A percentile compares a stretch with the other conserved stretches of the same genome.
phyloP scores from a whole-genome alignment of 2,797 vertebrate genomes.

The Taenioides sp. region DNA sequence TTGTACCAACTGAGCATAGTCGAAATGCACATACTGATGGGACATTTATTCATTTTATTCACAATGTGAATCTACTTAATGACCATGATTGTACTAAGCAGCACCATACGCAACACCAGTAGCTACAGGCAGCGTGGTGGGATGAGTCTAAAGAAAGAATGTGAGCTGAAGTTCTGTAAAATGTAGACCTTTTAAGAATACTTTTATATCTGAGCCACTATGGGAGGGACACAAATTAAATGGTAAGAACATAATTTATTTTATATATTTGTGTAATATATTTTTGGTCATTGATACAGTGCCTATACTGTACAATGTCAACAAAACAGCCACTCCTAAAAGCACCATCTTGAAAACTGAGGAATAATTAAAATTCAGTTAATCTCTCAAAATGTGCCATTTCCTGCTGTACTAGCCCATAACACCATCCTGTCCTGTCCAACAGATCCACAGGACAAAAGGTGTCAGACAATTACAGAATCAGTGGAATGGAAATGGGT shows the following conservation, averaged over 20 bases:
- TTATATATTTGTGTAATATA: background rate
- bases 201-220: slow-evolving; percentile 23
- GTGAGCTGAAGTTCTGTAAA: slow-evolving; percentile 29
- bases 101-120: background rate
- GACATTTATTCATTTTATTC: no score
- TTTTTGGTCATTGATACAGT: background rate
- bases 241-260: slow-evolving; percentile 57
- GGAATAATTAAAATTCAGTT: background rate
- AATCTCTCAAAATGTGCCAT: background rate
- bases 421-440: background rate
- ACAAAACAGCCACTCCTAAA: no score
- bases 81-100: background rate
- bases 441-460: background rate
- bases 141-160: slow-evolving; percentile 26
- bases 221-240: slow-evolving; percentile 71
- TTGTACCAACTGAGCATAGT: no score
- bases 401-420: background rate
- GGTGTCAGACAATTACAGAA: background rate
- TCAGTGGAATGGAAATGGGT: background rate
- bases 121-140: slow-evolving; percentile 41
- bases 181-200: slow-evolving; percentile 17
- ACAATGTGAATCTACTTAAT: background rate
- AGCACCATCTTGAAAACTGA: background rate
- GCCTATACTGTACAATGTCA: background rate
- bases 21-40: no score